Base-by-base conservation (phyloP, 2,797 vertebrate genomes). In the Lophius americanus region DNA sequence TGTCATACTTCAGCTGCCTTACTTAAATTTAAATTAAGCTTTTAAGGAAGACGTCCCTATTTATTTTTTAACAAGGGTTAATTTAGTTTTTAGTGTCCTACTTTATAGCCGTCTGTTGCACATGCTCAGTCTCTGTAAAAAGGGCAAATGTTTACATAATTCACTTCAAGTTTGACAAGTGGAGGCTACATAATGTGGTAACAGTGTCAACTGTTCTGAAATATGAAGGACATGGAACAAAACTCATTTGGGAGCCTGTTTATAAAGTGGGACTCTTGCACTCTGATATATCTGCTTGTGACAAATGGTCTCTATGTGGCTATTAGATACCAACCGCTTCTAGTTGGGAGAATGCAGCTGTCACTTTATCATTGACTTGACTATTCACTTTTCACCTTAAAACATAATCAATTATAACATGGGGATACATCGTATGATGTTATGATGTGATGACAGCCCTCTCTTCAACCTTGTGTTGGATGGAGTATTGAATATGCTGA, bases 91-190 rank as follows among this genome's bases (percentile, higher is more conserved):
- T 23, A 23, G 23, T 23, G 23, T 23, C 23, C 23, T 23, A 23
- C 23, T 23, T 23, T 23, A 23, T 23, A 23, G 23, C 23, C 23
- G 23, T 23, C 23, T 23, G 23, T 23, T 23, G 23, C 23, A 23
- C 23, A 23, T 23, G 23, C 23, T 23, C 23, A 23, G 23, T 23
- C 23, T 23, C 23, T 23, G 23, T 23, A 23, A 23, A 23, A 23
- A 23, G 23, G 23, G 23, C 23, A 23, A 23, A 23, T 23, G 23
- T 23, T 23, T 23, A 23, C 23, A 23, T 23, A 23, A 23, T 23
- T 23, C 43, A 44, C 11, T 36, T 49, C 33, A 64, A 72, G 37
- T 12, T 43, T 73, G 66, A 65, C 50, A 60, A 53, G 41, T 68
- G n/a, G 41, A 48, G 38, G 41, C 6, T 14, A 23, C 51, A 64